Conservation (phyloP, 2,888 invertebrate species). For the Nomada ferruginata region DNA sequence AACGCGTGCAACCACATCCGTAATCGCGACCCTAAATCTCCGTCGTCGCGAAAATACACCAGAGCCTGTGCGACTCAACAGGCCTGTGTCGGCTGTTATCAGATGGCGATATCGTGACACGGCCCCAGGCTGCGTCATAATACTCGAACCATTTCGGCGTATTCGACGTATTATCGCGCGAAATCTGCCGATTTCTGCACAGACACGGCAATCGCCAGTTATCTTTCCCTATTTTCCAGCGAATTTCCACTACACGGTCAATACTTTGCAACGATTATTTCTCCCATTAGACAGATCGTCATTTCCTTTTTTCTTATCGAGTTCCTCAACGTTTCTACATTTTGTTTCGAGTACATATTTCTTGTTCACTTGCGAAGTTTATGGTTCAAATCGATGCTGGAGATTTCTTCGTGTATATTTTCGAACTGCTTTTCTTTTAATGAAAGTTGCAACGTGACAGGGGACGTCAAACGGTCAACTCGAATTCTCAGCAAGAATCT, state of each 20-base stretch:
- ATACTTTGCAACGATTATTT: neutral
- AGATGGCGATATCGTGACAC: constrained; percentile 26
- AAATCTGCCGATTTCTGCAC: constrained; percentile 18
- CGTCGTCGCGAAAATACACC: constrained; percentile 50
- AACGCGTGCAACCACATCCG: constrained; percentile 23
- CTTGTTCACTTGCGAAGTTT: too few species aligned
- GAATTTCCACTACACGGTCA: neutral
- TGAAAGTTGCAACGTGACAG: neutral
- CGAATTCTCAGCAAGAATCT: neutral
- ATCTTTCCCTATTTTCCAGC: neutral
- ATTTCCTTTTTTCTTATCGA: too few species aligned
- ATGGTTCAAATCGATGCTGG: too few species aligned
- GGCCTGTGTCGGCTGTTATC: constrained; percentile 48
- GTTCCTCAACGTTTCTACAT: too few species aligned
- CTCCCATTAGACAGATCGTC: neutral
- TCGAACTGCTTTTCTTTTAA: too few species aligned
- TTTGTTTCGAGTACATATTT: too few species aligned
- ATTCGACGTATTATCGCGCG: constrained; percentile 28
- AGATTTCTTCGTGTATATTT: too few species aligned
- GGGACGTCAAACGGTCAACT: neutral
- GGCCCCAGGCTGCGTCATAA: constrained; percentile 46
- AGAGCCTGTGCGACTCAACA: neutral
- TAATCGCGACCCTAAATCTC: constrained; percentile 54
- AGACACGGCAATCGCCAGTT: constrained; percentile 2
- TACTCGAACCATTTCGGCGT: constrained; percentile 31